These are phyloP conservation scores for Tricholauxania praeusta DNA, from an alignment of 2,888 invertebrate genomes.

Conservation along the genomic window DNA sequence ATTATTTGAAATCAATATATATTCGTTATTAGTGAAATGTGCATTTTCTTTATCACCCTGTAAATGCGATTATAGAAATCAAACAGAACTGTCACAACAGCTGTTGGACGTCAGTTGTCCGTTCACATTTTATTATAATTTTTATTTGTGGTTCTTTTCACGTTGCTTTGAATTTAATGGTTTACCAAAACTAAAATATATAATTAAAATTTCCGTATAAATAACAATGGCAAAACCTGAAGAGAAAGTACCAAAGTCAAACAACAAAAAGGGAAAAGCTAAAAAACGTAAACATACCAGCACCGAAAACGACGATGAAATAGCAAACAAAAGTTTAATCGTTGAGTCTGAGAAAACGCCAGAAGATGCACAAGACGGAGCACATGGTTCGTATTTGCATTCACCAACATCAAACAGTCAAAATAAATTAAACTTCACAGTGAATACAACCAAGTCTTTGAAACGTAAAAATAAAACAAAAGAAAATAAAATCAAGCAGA, in stretches of 20 bases:
- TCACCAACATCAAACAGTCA: constrained; percentile 24
- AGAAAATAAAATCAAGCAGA: constrained; percentile 33
- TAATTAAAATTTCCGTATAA: background rate
- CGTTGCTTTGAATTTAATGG: background rate
- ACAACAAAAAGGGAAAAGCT: constrained; percentile 46
- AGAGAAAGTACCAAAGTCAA: constrained; percentile 34
- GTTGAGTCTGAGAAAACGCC: constrained; percentile 47
- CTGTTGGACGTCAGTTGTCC: no score
- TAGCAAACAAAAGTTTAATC: constrained; percentile 61
- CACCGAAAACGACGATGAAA: constrained; percentile 56
- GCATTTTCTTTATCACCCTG: no score
- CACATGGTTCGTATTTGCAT: constrained; percentile 11
- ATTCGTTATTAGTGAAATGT: no score
- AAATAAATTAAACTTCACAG: constrained; percentile 11
- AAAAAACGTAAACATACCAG: constrained; percentile 53
- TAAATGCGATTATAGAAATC: no score
- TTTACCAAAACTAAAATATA: background rate
- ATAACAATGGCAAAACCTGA: constrained; percentile 53
- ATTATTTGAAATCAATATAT: no score
- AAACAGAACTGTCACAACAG: no score
- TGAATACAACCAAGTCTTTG: constrained; percentile 39
- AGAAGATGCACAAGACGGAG: background rate
- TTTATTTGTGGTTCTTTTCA: background rate
- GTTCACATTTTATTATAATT: no score
- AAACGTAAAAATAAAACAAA: constrained; percentile 49